Conservation (phyloP, 2,113 vertebrate species). For the Hippocampus barbouri region DNA sequence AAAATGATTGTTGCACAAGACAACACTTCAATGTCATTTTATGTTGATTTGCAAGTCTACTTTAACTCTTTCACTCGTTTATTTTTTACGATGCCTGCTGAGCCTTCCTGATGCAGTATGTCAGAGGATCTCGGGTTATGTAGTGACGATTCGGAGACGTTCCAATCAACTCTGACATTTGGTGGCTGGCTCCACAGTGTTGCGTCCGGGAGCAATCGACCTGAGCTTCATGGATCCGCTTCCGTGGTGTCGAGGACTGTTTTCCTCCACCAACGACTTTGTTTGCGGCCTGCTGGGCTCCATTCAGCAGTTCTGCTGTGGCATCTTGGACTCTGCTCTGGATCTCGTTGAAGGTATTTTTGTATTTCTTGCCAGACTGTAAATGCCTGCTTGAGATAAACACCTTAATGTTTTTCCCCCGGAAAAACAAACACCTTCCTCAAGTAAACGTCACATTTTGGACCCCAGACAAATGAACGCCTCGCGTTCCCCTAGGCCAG, state of each 20-base stretch:
- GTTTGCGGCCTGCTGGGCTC: constrained; percentile 25
- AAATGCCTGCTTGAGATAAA: no score
- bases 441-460: no score
- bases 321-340: constrained; percentile 45
- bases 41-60: no score
- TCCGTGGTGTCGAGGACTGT: constrained; percentile 42
- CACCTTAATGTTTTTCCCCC: no score
- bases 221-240: constrained; percentile 57
- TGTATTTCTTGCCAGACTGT: neutral
- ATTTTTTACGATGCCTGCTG: no score
- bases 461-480: no score
- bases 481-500: no score
- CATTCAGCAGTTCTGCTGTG: constrained; percentile 47
- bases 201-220: constrained; percentile 49
- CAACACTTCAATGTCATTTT: no score
- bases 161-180: neutral
- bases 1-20: no score
- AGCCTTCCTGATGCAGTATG: neutral
- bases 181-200: neutral
- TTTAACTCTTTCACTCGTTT: no score
- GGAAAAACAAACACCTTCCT: no score
- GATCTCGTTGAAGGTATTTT: constrained; percentile 51
- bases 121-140: neutral
- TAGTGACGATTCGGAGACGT: neutral
- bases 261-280: constrained; percentile 39